Evolutionary conservation across 2,113 vertebrate genomes (phyloP).

Genomic region (Podocnemis expansa): DNA sequence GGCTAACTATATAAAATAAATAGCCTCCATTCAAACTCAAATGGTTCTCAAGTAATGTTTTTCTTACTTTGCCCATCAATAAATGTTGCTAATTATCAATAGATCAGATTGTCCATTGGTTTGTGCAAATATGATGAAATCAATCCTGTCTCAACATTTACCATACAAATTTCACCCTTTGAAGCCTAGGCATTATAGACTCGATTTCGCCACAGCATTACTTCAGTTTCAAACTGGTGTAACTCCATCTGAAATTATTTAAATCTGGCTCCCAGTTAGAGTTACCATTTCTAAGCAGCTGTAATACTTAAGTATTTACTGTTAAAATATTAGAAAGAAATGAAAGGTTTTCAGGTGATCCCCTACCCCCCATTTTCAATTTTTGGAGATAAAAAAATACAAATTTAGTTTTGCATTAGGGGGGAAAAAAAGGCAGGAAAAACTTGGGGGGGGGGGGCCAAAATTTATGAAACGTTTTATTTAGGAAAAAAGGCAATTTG

Average conservation of each 20-base stretch:
- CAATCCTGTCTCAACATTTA: neutral
- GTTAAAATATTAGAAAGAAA: neutral
- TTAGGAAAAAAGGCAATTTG: neutral
- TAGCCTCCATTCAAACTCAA: neutral
- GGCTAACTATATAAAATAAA: neutral
- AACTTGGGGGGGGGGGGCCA: no score
- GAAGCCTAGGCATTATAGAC: neutral
- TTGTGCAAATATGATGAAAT: neutral
- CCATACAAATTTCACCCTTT: neutral
- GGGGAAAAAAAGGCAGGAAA: neutral
- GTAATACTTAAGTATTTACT: neutral
- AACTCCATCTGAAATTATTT: neutral
- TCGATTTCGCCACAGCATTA: neutral
- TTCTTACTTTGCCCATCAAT: neutral
- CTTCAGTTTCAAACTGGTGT: neutral
- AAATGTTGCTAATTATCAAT: neutral
- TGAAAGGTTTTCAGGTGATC: no score
- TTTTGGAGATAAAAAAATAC: neutral
- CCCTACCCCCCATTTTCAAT: no score
- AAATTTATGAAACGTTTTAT: neutral
- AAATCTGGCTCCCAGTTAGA: rapidly evolving
- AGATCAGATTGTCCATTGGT: neutral
- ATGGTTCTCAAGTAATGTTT: neutral
- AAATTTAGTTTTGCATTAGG: neutral
- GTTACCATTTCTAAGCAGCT: neutral